Base-by-base conservation (phyloP, 2,113 vertebrate genomes). In the Opisthocomus hoazin region DNA sequence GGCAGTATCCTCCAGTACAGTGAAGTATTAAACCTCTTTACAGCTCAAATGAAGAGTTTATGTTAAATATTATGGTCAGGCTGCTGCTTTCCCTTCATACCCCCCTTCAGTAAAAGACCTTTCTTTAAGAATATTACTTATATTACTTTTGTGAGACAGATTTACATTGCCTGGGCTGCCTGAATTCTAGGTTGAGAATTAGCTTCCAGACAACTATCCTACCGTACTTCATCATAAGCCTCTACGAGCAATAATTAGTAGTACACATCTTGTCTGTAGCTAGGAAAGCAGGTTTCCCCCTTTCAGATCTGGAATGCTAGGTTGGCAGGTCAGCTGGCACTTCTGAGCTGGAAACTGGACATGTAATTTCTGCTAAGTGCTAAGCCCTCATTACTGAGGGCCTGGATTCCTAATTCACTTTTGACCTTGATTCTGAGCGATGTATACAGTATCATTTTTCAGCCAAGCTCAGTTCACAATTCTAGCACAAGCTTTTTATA, bases 261-360 rank as follows among this genome's bases (percentile, higher is more conserved):
- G 71, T 61, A 69, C 91, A 45, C 93, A 92, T 96, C 95, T 97
- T 87, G 87, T 95, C 85, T 93, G 94, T 39, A 96, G 91, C 32
- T 84, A 87, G 94, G 77, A 94, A 92, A 95, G 76, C 91, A 96
- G 80, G 95, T 96, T 97, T 96, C 86, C 85, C 96, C 81, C 84
- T 94, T 97, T 95, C 90, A 56, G 96, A 84, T 95, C 87, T 94
- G 91, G 91, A 93, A 95, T 88, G 89, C 66, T 86, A n/a, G 94
- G 89, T 83, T 96, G 90, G 89, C 91, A 96, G 94, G 96, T 97
- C 97, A 97, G 94, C 94, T 96, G 97, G 93, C 95, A 89, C 90
- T 93, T 73, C 76, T 87, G 89, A 74, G 79, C 96, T 95, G 71
- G 87, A 95, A 96, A 96, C 92, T 92, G 91, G 93, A 94, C 89